Conservation (phyloP, 1,140 invertebrate species). For the Phymastichus coffea region DNA sequence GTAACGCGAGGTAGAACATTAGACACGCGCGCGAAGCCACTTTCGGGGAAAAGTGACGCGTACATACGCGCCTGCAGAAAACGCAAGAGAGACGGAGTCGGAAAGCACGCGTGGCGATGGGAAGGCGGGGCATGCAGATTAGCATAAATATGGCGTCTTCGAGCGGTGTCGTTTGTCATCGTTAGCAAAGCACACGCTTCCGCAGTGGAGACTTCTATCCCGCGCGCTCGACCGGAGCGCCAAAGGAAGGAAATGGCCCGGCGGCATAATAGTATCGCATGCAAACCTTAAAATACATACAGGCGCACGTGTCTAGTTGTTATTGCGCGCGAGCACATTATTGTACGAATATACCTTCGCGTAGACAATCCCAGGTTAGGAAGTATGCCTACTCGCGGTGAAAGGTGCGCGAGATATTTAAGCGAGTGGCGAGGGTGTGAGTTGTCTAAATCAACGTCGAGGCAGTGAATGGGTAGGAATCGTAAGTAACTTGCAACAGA, state of each 20-base stretch:
- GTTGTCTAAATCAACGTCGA: too few relatives aligned
- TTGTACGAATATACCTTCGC: too few relatives aligned
- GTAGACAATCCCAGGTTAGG: too few relatives aligned
- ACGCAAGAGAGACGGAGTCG: neutral
- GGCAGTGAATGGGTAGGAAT: too few relatives aligned
- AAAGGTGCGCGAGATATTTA: too few relatives aligned
- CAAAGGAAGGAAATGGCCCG: conserved; percentile 43
- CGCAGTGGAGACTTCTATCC: conserved; percentile 49
- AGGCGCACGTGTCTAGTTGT: too few relatives aligned
- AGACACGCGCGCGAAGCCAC: neutral
- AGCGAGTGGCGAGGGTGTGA: too few relatives aligned
- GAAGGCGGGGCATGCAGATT: conserved; percentile 43
- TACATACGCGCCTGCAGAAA: neutral
- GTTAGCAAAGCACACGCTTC: conserved; percentile 60
- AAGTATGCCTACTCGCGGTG: too few relatives aligned
- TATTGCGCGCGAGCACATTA: too few relatives aligned
- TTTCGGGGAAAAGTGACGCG: neutral
- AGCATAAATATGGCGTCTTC: conserved; percentile 59
- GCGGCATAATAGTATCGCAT: too few relatives aligned
- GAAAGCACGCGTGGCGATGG: neutral
- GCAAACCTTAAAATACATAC: too few relatives aligned
- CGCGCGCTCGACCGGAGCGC: conserved; percentile 30
- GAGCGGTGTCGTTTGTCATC: conserved; percentile 55
- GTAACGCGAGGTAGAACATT: neutral
- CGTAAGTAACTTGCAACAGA: too few relatives aligned